Evolutionary conservation across 2,797 vertebrate species (phyloP).

Genomic region (Acrocephalus scirpaceus): DNA sequence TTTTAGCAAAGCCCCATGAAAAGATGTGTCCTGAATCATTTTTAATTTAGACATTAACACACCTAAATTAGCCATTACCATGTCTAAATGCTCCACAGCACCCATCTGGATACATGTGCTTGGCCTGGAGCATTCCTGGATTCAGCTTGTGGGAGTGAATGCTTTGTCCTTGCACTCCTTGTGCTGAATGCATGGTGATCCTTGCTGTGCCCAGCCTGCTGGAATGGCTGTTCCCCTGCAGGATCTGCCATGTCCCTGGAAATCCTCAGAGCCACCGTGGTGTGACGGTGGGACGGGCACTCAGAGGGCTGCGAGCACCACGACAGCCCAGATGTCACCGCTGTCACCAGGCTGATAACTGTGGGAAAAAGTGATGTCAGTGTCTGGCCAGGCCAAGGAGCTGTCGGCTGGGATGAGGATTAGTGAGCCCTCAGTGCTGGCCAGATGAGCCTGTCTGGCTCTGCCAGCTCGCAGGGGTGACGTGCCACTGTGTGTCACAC

Average conservation of each 20-base stretch:
- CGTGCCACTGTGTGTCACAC: neutral
- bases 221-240: neutral
- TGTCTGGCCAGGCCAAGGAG: constrained; percentile 5
- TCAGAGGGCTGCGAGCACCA: neutral
- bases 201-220: neutral
- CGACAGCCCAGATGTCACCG: neutral
- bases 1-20: neutral
- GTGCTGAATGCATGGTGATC: fast-evolving
- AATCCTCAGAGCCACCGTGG: neutral
- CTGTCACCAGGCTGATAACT: neutral
- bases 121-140: neutral
- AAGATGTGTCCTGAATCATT: neutral
- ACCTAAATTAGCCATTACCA: neutral
- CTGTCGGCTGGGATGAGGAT: constrained; percentile 26
- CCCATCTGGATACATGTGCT: fast-evolving
- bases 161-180: neutral
- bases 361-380: constrained; percentile 32
- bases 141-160: fast-evolving
- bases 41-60: neutral
- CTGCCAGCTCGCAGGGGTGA: neutral
- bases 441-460: neutral
- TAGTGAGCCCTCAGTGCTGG: neutral
- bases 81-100: neutral
- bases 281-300: fast-evolving
- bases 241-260: neutral